Base-by-base conservation (phyloP, 1,140 invertebrate species). In the Macrocentrus cingulum region DNA sequence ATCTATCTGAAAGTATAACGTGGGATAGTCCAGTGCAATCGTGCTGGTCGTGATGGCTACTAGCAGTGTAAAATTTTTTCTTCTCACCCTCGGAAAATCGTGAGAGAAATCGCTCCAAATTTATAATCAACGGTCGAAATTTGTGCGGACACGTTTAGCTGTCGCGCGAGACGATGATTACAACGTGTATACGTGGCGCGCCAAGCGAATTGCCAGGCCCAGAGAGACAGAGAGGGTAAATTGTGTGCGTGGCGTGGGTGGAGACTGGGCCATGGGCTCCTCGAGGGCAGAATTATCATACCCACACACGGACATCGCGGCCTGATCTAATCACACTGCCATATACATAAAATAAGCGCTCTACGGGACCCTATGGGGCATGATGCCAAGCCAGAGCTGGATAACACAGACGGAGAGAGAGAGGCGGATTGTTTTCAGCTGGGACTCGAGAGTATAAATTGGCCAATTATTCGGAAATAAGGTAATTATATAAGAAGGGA, bases 391-490 rank as follows among this genome's bases (percentile, higher is more conserved):
- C 64, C n/a, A n/a, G n/a, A n/a, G n/a, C n/a, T n/a, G 60, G 53
- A 34, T 32, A 62, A 32, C 11, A 39, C 58, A 44, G 48, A 45
- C 39, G 32, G 60, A 59, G 61, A 60, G 48, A 54, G 48, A 49
- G 56, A 63, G 61, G 68, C 65, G 72, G 74, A 78, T 77, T 79
- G 75, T 79, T 79, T 77, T 79, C 75, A 79, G 75, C 75, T 77
- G 75, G 71, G 70, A 77, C 75, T 77, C 74, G 74, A 79, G 74
- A 79, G 76, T 79, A 79, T 77, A 79, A 79, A 79, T 77, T 79
- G 76, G 75, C 75, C 75, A 77, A 79, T 79, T 77, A 79, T 77
- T 79, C 74, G 76, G 75, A 77, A 79, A 79, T 77, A 77, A 77
- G 74, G 75, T 79, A 79, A 79, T 79, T 79, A 79, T 76, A 79